These are phyloP conservation scores for Aphrocallistes beatrix DNA, from an alignment of 37 sponge, comb jelly and placozoan species.

Conservation along the genomic window DNA sequence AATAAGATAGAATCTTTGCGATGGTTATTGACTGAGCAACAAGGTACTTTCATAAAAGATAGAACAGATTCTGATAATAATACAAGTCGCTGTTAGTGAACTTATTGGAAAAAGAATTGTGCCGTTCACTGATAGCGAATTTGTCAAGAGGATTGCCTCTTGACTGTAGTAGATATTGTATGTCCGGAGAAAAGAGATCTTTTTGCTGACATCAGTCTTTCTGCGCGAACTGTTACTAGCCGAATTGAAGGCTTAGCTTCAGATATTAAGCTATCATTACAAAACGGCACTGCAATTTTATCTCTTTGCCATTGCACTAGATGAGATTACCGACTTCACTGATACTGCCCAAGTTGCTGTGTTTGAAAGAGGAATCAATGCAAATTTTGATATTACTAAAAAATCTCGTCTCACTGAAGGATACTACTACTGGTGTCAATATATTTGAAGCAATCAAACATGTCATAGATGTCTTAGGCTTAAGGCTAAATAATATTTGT, in stretches of 20 bases:
- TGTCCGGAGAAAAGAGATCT: background rate
- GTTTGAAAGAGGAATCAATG: background rate
- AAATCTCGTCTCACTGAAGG: background rate
- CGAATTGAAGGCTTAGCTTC: conserved; percentile 9
- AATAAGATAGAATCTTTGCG: background rate
- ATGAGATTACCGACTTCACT: background rate
- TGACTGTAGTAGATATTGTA: background rate
- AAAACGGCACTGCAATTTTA: background rate
- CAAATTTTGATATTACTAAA: background rate
- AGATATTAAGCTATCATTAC: background rate
- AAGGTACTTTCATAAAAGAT: no score
- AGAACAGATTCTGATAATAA: no score
- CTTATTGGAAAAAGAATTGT: background rate
- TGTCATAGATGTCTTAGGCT: background rate
- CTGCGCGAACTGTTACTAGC: conserved; percentile 12
- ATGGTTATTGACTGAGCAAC: no score
- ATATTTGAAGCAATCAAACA: background rate
- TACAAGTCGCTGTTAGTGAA: no score
- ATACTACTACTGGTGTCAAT: background rate
- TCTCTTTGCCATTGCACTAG: conserved; percentile 2
- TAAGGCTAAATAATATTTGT: background rate
- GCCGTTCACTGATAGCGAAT: background rate
- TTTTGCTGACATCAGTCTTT: conserved; percentile 7
- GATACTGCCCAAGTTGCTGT: conserved; percentile 12
- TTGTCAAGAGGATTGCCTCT: no score